phyloP scores from a whole-genome alignment of 2,888 invertebrate genomes.

The Phortica magna region DNA sequence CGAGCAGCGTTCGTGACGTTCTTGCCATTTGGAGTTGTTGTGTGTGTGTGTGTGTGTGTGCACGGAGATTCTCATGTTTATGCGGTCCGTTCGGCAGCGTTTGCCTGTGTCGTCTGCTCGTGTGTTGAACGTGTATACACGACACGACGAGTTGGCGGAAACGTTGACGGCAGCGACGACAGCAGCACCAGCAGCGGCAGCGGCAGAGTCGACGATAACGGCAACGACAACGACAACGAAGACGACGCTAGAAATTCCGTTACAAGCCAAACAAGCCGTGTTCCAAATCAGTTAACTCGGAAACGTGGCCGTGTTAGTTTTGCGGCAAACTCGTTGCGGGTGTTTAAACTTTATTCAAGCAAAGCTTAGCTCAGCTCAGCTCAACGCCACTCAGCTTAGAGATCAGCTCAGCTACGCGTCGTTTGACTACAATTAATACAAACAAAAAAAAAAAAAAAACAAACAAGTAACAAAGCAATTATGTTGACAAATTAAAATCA shows the following conservation, averaged over 20 bases:
- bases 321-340: constrained; percentile 62
- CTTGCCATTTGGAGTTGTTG: neutral
- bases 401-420: no score
- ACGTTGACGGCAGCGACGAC: neutral
- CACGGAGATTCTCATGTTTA: constrained; percentile 6
- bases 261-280: constrained; percentile 49
- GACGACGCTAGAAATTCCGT: constrained; percentile 43
- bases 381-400: neutral
- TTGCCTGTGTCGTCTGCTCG: constrained; percentile 44
- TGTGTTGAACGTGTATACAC: constrained; percentile 39
- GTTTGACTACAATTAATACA: no score
- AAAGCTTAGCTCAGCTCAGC: neutral
- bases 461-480: neutral
- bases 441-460: no score
- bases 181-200: constrained; percentile 6
- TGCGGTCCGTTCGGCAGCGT: constrained; percentile 19
- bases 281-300: constrained; percentile 77
- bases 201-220: constrained; percentile 35
- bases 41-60: neutral
- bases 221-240: neutral
- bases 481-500: constrained; percentile 12
- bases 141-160: neutral
- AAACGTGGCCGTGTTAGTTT: constrained; percentile 76
- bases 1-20: neutral
- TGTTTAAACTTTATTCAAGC: constrained; percentile 53